phyloP scores from a whole-genome alignment of 2,888 invertebrate species.

The Polyommatus icarus region DNA sequence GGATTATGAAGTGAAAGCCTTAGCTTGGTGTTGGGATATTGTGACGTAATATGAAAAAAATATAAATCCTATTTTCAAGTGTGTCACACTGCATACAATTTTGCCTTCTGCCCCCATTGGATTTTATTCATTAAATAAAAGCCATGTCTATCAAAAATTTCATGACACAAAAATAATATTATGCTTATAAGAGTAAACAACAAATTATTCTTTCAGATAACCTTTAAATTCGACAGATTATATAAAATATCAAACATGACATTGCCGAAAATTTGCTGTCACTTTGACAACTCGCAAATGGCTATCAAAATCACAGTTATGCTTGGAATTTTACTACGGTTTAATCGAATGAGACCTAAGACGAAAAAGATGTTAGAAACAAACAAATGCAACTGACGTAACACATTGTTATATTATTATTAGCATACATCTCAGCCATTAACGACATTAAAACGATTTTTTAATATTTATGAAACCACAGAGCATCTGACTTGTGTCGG shows the following conservation, averaged over 20 bases:
- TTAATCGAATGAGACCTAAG: background rate
- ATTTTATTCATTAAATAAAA: background rate
- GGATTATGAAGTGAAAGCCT: background rate
- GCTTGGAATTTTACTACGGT: no score
- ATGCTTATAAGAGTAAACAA: no score
- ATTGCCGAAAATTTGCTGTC: background rate
- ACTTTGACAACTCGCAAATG: background rate
- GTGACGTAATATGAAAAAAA: background rate
- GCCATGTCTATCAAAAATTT: no score
- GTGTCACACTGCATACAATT: background rate
- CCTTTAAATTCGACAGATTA: no score
- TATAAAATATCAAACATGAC: background rate
- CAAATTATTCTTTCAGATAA: no score
- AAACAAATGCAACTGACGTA: constrained; percentile 1
- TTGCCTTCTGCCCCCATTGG: background rate
- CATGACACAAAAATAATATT: no score
- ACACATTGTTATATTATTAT: background rate
- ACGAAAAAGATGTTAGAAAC: background rate
- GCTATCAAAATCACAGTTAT: background rate
- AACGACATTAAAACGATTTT: no score
- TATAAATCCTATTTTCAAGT: background rate
- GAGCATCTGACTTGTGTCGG: no score
- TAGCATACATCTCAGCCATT: constrained; percentile 12
- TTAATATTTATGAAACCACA: no score
- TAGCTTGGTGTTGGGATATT: background rate